phyloP scores from a whole-genome alignment of 2,888 invertebrate genomes.

The Augochlorella aurata region DNA sequence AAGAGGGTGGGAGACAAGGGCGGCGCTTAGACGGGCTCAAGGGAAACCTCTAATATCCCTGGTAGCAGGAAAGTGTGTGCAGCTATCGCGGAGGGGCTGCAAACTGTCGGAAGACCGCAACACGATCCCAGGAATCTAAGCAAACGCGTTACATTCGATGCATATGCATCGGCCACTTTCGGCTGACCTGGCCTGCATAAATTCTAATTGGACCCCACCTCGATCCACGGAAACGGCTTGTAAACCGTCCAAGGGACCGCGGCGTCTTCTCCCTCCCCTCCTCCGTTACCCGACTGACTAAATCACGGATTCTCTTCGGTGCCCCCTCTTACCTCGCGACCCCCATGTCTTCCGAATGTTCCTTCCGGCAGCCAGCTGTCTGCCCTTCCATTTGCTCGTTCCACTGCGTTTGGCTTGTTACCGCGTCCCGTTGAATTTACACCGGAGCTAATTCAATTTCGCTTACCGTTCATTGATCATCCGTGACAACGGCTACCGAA shows the following conservation, averaged over 20 bases:
- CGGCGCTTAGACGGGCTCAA: conserved; percentile 2
- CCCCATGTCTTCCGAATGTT: conserved; percentile 35
- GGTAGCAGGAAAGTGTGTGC: conserved; percentile 38
- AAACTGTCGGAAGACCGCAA: conserved; percentile 56
- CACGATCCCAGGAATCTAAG: conserved; percentile 59
- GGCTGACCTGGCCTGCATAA: conserved; percentile 63
- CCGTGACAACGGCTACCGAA: neutral
- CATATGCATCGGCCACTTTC: conserved; percentile 72
- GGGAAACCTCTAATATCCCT: conserved; percentile 37
- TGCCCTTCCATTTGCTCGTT: conserved; percentile 37
- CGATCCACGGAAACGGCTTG: conserved; percentile 62
- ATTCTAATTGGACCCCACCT: conserved; percentile 66
- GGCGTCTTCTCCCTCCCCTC: neutral
- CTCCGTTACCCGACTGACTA: conserved; percentile 18
- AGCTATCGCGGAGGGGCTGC: conserved; percentile 32
- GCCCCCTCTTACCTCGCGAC: neutral
- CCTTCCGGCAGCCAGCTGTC: conserved; percentile 33
- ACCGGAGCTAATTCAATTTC: conserved; percentile 30
- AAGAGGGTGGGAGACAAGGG: conserved; percentile 10
- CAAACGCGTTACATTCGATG: conserved; percentile 70
- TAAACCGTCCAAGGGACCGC: conserved; percentile 49
- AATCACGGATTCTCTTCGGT: conserved; percentile 40
- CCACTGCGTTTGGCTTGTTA: conserved; percentile 30
- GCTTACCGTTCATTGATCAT: conserved; percentile 23
- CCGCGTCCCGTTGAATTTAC: conserved; percentile 21